These are phyloP conservation scores for Hystrix brachyura DNA, from an alignment of 2,113 vertebrate genomes.

Conservation along the genomic window DNA sequence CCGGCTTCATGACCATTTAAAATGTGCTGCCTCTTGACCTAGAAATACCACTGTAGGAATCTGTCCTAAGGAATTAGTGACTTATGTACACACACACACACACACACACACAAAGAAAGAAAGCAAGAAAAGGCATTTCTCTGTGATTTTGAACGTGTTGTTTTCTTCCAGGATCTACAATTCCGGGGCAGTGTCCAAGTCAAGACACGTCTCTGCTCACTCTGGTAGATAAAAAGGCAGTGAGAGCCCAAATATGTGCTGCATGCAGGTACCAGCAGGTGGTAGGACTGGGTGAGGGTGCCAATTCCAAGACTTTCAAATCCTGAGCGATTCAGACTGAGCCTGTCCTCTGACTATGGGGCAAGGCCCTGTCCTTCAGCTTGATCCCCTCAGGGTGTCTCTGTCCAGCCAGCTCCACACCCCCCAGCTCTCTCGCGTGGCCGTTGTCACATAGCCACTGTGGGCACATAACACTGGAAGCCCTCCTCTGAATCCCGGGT, in stretches of 20 bases:
- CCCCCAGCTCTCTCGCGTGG: neutral
- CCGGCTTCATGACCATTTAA: neutral
- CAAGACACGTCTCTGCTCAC: neutral
- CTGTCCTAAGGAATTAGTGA: constrained; percentile 55
- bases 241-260: neutral
- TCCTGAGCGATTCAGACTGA: neutral
- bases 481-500: neutral
- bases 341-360: neutral
- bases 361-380: neutral
- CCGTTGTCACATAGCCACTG: neutral
- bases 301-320: neutral
- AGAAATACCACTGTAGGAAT: constrained; percentile 22
- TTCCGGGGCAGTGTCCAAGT: neutral
- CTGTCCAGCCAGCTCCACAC: neutral
- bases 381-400: neutral
- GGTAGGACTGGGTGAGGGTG: neutral
- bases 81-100: neutral
- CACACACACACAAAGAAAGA: too few species aligned
- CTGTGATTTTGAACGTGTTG: neutral
- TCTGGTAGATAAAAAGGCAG: neutral
- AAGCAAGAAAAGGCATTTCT: neutral
- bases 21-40: neutral
- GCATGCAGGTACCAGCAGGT: neutral
- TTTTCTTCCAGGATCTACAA: neutral
- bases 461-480: neutral